phyloP scores from a whole-genome alignment of 2,113 vertebrate genomes.

The Anhinga rufa region DNA sequence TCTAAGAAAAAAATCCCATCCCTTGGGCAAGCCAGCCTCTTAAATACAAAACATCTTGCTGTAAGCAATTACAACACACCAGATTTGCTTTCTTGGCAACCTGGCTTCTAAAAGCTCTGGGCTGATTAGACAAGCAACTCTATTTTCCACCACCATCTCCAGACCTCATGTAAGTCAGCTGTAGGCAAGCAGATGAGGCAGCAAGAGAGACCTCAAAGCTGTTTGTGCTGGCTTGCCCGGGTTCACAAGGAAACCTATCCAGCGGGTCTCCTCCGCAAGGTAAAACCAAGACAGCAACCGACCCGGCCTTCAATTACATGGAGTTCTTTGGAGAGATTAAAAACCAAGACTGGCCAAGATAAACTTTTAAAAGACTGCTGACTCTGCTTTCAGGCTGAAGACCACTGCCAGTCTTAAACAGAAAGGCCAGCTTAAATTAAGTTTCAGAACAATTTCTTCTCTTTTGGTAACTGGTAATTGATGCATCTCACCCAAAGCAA shows the following conservation, averaged over 20 bases:
- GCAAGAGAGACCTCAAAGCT: neutral
- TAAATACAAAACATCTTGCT: neutral
- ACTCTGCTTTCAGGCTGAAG: neutral
- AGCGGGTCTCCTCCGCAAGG: neutral
- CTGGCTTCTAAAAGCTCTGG: neutral
- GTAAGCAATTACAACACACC: neutral
- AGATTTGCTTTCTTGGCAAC: neutral
- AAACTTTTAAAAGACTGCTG: neutral
- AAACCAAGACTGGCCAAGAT: neutral
- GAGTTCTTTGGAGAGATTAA: neutral
- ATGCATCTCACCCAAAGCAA: neutral
- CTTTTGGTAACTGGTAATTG: slow-evolving; percentile 36
- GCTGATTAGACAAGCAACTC: neutral
- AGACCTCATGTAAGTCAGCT: neutral
- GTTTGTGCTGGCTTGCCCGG: neutral
- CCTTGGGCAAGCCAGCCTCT: slow-evolving; percentile 9
- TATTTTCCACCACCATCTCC: neutral
- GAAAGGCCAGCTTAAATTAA: neutral
- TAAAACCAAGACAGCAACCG: neutral
- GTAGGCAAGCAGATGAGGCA: neutral
- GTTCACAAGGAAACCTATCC: neutral
- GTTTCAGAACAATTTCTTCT: neutral
- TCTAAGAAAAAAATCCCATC: neutral
- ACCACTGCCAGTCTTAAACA: neutral
- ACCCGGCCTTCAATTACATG: neutral